phyloP scores from a whole-genome alignment of 2,888 invertebrate genomes.

The Yponomeuta evonymella region DNA sequence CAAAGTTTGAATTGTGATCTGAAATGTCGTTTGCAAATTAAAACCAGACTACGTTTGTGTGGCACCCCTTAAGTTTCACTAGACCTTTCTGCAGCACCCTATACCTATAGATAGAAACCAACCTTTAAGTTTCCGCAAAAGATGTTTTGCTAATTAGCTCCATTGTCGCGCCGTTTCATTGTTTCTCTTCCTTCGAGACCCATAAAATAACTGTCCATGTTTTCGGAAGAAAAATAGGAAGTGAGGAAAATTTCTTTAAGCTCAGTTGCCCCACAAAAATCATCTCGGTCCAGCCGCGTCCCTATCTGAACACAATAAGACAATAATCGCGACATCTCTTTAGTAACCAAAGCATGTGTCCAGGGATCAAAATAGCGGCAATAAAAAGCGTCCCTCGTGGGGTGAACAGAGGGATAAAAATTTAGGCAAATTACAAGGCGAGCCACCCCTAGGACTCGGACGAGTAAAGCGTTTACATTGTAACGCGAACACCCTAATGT shows the following conservation, averaged over 20 bases:
- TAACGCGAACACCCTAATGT: conserved; percentile 73
- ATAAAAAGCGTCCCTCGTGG: conserved; percentile 40
- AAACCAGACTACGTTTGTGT: too few relatives aligned
- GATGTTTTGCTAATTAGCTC: conserved; percentile 26
- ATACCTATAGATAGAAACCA: neutral
- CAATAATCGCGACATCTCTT: conserved; percentile 47
- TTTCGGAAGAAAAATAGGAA: too few relatives aligned
- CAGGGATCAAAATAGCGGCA: conserved; percentile 35
- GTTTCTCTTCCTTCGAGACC: neutral
- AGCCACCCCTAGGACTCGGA: conserved; percentile 45
- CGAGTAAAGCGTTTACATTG: conserved; percentile 57
- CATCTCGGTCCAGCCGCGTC: neutral
- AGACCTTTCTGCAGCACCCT: too few relatives aligned
- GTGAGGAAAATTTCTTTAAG: conserved; percentile 20
- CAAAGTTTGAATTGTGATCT: too few relatives aligned
- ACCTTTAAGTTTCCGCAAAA: conserved; percentile 1
- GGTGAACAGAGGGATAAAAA: conserved; percentile 55
- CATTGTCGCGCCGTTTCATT: neutral
- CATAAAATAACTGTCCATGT: neutral
- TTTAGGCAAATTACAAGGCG: conserved; percentile 73
- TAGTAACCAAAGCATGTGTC: conserved; percentile 46
- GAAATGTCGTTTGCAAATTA: too few relatives aligned
- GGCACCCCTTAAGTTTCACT: too few relatives aligned
- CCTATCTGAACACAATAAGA: neutral
- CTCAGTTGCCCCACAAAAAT: conserved; percentile 19